Evolutionary conservation across 1,140 invertebrate species (phyloP).

Genomic region (Bemisia tabaci): DNA sequence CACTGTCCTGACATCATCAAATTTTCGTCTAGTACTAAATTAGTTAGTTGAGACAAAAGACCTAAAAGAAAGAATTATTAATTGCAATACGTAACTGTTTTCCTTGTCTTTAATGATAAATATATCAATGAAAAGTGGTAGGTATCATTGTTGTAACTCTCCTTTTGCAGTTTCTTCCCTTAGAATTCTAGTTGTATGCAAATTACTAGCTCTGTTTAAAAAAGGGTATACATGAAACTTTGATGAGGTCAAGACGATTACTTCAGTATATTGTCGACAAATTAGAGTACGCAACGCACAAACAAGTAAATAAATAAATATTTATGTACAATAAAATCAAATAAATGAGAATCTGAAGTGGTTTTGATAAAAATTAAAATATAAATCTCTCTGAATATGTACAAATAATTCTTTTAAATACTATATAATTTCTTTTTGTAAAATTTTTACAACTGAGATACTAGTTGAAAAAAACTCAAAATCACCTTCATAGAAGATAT

Average conservation of each 20-base stretch:
- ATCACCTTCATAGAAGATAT: background rate
- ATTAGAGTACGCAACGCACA: background rate
- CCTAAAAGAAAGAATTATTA: too few relatives aligned
- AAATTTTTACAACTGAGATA: background rate
- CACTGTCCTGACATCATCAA: too few relatives aligned
- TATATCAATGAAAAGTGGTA: too few relatives aligned
- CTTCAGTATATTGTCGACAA: background rate
- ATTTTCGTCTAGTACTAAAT: too few relatives aligned
- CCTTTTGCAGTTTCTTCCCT: too few relatives aligned
- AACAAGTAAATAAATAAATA: background rate
- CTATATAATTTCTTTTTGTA: background rate
- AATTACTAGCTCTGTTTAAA: too few relatives aligned
- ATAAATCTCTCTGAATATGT: background rate
- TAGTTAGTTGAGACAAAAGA: too few relatives aligned
- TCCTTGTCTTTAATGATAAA: too few relatives aligned
- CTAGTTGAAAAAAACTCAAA: background rate
- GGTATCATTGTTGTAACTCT: too few relatives aligned
- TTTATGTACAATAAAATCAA: background rate
- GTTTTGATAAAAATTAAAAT: conserved; percentile 1
- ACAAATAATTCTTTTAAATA: background rate
- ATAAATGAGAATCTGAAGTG: background rate
- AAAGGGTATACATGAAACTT: too few relatives aligned
- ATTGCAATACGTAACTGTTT: too few relatives aligned
- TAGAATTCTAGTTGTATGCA: background rate
- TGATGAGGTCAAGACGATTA: too few relatives aligned